Evolutionary conservation across 2,888 invertebrate species (phyloP).

Genomic region (Strigamia maritima): DNA sequence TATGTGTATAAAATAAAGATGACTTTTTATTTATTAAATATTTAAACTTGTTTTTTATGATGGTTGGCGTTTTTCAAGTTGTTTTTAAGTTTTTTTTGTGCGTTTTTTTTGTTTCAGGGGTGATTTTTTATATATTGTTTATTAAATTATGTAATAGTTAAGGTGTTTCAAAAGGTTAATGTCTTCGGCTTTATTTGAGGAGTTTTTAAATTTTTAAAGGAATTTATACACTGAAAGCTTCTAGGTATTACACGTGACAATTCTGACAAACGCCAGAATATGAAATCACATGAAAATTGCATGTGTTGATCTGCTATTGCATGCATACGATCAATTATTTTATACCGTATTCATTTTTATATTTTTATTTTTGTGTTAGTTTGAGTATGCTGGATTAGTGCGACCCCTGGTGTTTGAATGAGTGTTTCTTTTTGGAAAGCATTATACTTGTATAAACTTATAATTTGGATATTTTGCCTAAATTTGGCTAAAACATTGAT

Average conservation of each 20-base stretch:
- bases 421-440: not conserved
- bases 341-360: no score
- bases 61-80: not conserved
- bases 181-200: not conserved
- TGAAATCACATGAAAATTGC: not conserved
- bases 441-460: no score
- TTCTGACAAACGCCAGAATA: no score
- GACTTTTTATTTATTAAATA: conserved; percentile 1
- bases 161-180: no score
- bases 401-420: not conserved
- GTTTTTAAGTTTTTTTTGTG: not conserved
- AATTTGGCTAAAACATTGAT: no score
- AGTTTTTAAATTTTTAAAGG: not conserved
- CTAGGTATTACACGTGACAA: no score
- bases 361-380: not conserved
- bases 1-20: not conserved
- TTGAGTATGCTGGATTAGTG: not conserved
- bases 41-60: not conserved
- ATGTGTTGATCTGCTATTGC: not conserved
- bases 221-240: no score
- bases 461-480: no score
- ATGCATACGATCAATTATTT: not conserved
- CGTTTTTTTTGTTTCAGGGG: no score
- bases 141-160: no score
- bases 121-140: no score